Percentiles rank a stretch among this genome's conserved stretches.
These are phyloP conservation scores for Drosophila rellima DNA, from an alignment of 2,888 invertebrate species.

Conservation along the genomic window DNA sequence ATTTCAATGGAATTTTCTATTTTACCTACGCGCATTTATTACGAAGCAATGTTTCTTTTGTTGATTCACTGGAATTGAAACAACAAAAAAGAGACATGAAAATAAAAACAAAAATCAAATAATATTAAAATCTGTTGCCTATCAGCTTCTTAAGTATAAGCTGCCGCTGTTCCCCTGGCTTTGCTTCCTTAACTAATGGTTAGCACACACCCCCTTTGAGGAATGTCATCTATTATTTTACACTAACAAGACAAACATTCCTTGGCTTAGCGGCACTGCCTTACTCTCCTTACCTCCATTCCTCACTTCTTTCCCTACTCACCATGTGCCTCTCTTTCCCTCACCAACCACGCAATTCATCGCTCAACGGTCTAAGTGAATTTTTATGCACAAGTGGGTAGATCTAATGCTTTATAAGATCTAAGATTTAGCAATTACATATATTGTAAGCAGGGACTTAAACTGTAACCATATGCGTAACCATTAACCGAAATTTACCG, in stretches of 20 bases:
- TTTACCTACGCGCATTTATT: constrained; percentile 48
- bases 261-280: constrained; percentile 55
- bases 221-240: constrained; percentile 68
- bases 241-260: constrained; percentile 72
- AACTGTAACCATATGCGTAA: no score
- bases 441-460: no score
- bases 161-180: neutral
- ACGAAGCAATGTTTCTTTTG: constrained; percentile 7
- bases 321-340: neutral
- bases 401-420: no score
- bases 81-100: constrained; percentile 7
- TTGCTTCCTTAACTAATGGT: neutral
- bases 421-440: no score
- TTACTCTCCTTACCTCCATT: constrained; percentile 17
- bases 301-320: neutral
- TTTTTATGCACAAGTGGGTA: constrained; percentile 52
- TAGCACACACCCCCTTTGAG: neutral
- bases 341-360: constrained; percentile 18
- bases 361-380: constrained; percentile 61
- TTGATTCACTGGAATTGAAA: constrained; percentile 4
- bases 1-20: constrained; percentile 71
- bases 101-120: constrained; percentile 48
- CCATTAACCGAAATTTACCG: no score
- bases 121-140: constrained; percentile 35
- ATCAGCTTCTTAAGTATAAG: constrained; percentile 18